Evolutionary conservation across 2,797 vertebrate genomes (phyloP).

Genomic region (Pseudochromis fuscus): DNA sequence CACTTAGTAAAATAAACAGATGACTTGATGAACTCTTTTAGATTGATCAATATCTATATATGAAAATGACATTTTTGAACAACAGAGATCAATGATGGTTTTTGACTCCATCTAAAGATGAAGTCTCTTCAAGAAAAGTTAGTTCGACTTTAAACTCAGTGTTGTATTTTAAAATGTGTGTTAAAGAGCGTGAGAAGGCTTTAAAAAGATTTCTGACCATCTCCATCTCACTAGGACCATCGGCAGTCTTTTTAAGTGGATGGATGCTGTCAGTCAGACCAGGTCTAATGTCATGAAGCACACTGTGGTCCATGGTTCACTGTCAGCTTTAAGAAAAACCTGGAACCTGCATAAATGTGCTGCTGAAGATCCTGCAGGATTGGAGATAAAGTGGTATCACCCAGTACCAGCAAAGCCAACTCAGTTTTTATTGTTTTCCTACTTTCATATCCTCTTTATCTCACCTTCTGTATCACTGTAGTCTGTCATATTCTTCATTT

Average conservation of each 20-base stretch:
- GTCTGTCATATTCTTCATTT: no score
- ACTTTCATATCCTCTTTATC: neutral
- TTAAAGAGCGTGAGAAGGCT: neutral
- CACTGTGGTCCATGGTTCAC: no score
- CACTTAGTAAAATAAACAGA: no score
- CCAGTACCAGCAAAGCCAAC: neutral
- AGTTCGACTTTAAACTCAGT: neutral
- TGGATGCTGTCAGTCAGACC: neutral
- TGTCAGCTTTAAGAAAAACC: neutral
- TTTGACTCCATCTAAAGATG: neutral
- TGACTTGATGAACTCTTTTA: no score
- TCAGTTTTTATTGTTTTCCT: neutral
- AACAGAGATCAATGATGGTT: no score
- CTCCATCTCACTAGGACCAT: neutral
- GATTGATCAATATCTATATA: no score
- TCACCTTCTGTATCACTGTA: no score
- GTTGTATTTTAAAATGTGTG: neutral
- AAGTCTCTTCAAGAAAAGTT: no score
- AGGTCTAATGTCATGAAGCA: neutral
- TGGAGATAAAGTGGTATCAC: neutral
- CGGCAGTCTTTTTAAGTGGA: slow-evolving; percentile 3
- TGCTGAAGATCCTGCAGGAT: neutral
- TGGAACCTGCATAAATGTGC: slow-evolving; percentile 28
- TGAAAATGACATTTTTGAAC: no score
- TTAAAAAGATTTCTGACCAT: slow-evolving; percentile 1